Evolutionary conservation across 2,888 invertebrate genomes (phyloP), one percentile per base, ranked within the genome.

Genomic region (Pachycephus smyrnensis): DNA sequence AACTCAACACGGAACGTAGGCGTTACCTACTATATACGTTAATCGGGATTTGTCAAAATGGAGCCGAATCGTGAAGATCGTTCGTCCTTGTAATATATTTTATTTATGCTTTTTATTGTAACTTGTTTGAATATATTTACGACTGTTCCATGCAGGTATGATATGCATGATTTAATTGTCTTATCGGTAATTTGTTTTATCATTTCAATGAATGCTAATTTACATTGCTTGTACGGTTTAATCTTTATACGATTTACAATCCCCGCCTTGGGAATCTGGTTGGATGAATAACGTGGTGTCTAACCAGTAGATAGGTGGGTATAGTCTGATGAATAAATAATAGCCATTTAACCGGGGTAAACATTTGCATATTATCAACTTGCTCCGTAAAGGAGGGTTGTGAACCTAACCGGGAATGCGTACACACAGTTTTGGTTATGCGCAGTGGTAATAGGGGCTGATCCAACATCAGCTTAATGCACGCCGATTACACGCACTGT

Each of bases 401-500:
- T 35, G 78, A 79, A 76, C 37, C 68, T 68, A 79, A 79, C 80
- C 83, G 83, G 83, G 82, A 84, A 83, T 82, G 79, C 76, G 37
- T 37, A 74, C 35, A 37, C 55, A 55, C 74, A 74, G n/a, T 36
- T 37, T 30, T 35, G 37, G 36, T 33, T 35, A 35, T 37, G 74
- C 33, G 33, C 37, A 31, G 68, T 69, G 33, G 80, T 37, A 71
- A 68, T 75, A 78, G 75, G 77, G 82, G 76, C 71, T 81, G 77
- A 81, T 77, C 78, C 75, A 78, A 77, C 77, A 78, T 78, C 77
- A 78, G 78, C 73, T 83, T 86, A 87, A 84, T 86, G 87, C 86
- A 85, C 84, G 83, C 83, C 86, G 85, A 86, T 88, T 88, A 87
- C 88, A 89, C 86, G 88, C 88, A 85, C 84, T 84, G 80, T 87